Conservation (phyloP, 2,113 vertebrate genomes). For the Campylomormyrus tamandua region DNA sequence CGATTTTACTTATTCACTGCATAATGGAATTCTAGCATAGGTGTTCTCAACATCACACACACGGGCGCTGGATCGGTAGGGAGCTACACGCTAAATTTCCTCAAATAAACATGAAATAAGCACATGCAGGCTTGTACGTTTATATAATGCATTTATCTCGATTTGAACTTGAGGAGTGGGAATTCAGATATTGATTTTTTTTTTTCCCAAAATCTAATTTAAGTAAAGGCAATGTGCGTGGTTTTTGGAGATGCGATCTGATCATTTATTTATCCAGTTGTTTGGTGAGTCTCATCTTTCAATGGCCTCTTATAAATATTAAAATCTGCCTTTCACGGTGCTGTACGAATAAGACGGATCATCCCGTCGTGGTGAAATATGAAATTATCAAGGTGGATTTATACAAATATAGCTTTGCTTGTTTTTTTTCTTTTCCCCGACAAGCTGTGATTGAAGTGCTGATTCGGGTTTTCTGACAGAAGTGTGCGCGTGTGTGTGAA, state of each 20-base stretch:
- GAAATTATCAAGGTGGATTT: background rate
- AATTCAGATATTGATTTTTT: background rate
- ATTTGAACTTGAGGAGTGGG: background rate
- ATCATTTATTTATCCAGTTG: slow-evolving; percentile 3
- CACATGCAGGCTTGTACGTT: background rate
- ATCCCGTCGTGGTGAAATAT: background rate
- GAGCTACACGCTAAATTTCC: background rate
- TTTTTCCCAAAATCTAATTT: background rate
- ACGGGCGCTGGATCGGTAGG: background rate
- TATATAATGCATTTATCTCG: background rate
- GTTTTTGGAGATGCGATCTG: background rate
- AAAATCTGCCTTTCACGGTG: background rate
- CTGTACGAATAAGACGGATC: background rate
- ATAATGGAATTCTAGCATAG: slow-evolving; percentile 35
- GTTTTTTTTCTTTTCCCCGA: background rate
- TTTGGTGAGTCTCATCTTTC: background rate
- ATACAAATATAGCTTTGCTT: background rate
- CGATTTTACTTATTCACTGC: slow-evolving; percentile 16
- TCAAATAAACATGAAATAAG: background rate
- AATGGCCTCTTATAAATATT: background rate
- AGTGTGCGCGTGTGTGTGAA: background rate
- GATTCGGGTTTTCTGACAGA: background rate
- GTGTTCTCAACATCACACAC: background rate
- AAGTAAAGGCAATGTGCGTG: background rate
- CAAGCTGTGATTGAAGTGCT: background rate